A percentile compares a stretch with the other conserved stretches of the same genome.
Conservation (phyloP, 2,797 vertebrate genomes). For the Euthynnus affinis region DNA sequence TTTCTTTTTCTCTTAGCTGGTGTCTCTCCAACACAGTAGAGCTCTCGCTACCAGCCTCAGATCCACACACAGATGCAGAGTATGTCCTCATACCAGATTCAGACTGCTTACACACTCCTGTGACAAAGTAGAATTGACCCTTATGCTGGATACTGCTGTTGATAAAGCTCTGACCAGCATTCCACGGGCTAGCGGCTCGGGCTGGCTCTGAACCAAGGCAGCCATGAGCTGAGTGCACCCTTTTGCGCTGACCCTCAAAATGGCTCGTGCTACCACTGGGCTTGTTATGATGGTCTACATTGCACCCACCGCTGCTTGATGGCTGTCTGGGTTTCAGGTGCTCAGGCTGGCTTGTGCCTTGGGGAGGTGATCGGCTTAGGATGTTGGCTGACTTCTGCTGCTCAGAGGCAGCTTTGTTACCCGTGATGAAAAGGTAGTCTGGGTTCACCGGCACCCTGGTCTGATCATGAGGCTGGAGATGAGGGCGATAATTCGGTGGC, state of each 20-base stretch:
- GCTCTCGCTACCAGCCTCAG: slow-evolving; percentile 65
- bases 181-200: slow-evolving; percentile 65
- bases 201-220: slow-evolving; percentile 55
- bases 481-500: slow-evolving; percentile 60
- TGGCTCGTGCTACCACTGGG: slow-evolving; percentile 25
- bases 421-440: slow-evolving; percentile 60
- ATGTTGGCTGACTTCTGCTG: slow-evolving; percentile 66
- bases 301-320: slow-evolving; percentile 47
- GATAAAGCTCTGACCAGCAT: slow-evolving; percentile 67
- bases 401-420: slow-evolving; percentile 63
- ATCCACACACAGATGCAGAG: slow-evolving; percentile 67
- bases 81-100: slow-evolving; percentile 65
- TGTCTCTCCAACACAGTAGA: slow-evolving; percentile 60
- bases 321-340: slow-evolving; percentile 64
- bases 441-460: slow-evolving; percentile 49
- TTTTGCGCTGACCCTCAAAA: slow-evolving; percentile 72
- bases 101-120: slow-evolving; percentile 78
- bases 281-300: slow-evolving; percentile 54
- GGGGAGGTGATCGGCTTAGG: slow-evolving; percentile 74
- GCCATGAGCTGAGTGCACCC: slow-evolving; percentile 70
- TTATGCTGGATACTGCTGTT: slow-evolving; percentile 87
- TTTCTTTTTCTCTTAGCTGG: slow-evolving; percentile 68
- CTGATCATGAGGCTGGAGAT: slow-evolving; percentile 61
- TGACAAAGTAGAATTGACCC: slow-evolving; percentile 87
- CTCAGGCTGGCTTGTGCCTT: slow-evolving; percentile 76